Conservation (phyloP, 2,888 invertebrate species). For the Melinaea menophilus region DNA sequence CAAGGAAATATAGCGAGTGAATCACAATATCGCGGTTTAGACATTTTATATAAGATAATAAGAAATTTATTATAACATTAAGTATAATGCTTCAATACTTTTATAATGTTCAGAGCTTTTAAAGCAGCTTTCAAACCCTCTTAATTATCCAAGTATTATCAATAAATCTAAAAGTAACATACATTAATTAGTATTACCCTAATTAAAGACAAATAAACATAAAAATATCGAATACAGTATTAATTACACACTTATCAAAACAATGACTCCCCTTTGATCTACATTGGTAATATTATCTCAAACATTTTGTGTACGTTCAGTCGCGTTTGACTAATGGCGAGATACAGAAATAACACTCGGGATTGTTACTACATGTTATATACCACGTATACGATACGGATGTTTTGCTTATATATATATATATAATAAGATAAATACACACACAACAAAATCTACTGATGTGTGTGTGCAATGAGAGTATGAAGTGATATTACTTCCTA, state of each 20-base stretch:
- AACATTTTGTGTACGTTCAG: constrained; percentile 24
- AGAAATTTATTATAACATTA: too few species aligned
- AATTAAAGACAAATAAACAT: neutral
- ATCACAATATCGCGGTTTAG: neutral
- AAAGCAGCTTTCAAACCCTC: too few species aligned
- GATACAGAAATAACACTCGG: constrained; percentile 63
- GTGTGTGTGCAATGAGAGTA: too few species aligned
- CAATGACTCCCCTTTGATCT: constrained; percentile 24
- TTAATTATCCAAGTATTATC: too few species aligned
- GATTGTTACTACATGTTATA: constrained; percentile 49
- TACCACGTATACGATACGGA: constrained; percentile 24
- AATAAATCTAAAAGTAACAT: too few species aligned
- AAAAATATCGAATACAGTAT: neutral
- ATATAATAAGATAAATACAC: too few species aligned
- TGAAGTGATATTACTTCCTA: too few species aligned
- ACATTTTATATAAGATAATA: too few species aligned
- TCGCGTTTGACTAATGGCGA: constrained; percentile 63
- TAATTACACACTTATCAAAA: constrained; percentile 11
- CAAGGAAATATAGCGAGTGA: neutral
- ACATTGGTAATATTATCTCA: constrained; percentile 23
- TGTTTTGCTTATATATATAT: neutral
- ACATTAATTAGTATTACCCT: too few species aligned
- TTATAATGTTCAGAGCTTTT: too few species aligned
- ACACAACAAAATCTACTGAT: too few species aligned
- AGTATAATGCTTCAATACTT: too few species aligned